Conservation (phyloP, 2,113 vertebrate genomes). For the Macrotis lagotis region DNA sequence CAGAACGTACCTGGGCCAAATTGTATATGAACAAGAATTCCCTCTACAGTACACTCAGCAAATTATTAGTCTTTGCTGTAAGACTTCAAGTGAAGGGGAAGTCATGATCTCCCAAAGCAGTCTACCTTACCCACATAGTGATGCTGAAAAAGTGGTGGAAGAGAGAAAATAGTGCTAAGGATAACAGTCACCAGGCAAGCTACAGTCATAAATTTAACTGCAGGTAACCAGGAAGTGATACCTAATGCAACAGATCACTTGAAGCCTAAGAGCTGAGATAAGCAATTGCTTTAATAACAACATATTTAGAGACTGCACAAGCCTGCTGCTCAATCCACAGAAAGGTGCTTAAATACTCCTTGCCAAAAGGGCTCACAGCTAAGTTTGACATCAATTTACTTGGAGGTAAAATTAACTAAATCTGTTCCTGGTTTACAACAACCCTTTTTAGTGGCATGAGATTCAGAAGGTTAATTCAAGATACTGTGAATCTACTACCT, state of each 20-base stretch:
- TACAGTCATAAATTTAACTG: too few species aligned
- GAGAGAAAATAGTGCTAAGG: too few species aligned
- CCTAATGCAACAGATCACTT: background rate
- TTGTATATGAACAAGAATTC: background rate
- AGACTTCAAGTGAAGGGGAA: too few species aligned
- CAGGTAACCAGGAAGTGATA: background rate
- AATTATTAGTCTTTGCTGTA: background rate
- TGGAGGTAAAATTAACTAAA: background rate
- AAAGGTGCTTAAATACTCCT: background rate
- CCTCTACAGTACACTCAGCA: background rate
- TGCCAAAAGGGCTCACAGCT: background rate
- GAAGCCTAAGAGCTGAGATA: background rate
- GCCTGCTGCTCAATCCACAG: background rate
- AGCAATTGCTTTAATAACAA: background rate
- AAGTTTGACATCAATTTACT: background rate
- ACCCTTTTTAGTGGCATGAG: background rate
- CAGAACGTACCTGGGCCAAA: background rate
- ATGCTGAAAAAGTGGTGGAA: too few species aligned
- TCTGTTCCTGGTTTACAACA: background rate
- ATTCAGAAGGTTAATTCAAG: background rate
- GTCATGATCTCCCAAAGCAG: too few species aligned
- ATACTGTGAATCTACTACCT: background rate
- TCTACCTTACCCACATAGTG: too few species aligned
- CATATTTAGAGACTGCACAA: background rate
- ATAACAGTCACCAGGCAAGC: too few species aligned